These are phyloP conservation scores for Drosophila borealis DNA, from an alignment of 2,888 invertebrate species.

Conservation along the genomic window DNA sequence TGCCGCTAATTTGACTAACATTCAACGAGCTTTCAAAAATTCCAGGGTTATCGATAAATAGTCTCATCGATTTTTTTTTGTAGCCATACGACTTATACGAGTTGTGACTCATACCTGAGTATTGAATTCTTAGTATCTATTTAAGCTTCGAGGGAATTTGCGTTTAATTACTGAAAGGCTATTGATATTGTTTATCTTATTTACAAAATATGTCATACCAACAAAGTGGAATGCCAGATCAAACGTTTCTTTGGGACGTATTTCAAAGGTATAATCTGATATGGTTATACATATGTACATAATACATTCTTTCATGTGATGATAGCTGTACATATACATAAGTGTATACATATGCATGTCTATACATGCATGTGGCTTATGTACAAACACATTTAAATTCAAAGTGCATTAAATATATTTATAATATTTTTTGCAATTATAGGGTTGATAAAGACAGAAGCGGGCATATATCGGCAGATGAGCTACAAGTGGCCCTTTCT, in stretches of 20 bases:
- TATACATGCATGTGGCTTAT: not conserved
- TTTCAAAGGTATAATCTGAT: constrained; percentile 86
- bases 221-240: constrained; percentile 89
- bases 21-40: no score
- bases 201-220: constrained; percentile 85
- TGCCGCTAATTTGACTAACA: no score
- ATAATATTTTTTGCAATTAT: constrained; percentile 1
- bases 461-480: constrained; percentile 94
- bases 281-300: not conserved
- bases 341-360: not conserved
- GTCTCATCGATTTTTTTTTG: no score
- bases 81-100: not conserved
- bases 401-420: not conserved
- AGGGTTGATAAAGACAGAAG: constrained; percentile 94
- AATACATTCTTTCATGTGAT: not conserved
- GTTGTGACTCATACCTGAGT: constrained; percentile 7
- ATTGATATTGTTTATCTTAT: not conserved
- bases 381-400: no score
- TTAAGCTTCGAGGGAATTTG: not conserved
- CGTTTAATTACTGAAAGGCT: not conserved
- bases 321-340: not conserved
- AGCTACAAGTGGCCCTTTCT: constrained; percentile 95
- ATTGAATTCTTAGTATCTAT: not conserved
- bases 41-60: no score
- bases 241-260: constrained; percentile 92